These are phyloP conservation scores for Sebastiscus albofasciatus DNA, from an alignment of 2,797 vertebrate genomes.

Conservation along the genomic window DNA sequence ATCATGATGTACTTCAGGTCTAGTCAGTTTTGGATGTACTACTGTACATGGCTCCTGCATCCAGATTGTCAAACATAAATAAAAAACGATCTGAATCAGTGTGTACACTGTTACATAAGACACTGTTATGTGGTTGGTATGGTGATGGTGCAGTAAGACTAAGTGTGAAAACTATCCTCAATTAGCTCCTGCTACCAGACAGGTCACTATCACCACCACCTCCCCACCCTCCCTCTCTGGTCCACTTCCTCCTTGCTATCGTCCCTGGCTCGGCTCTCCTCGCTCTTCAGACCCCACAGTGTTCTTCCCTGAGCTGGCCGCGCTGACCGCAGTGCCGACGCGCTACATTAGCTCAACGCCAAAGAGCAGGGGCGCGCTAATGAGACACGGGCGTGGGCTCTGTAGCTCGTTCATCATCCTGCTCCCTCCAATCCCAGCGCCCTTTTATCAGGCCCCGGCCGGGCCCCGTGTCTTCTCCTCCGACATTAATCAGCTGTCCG, in stretches of 20 bases:
- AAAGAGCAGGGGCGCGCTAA: slow-evolving; percentile 64
- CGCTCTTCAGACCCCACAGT: neutral
- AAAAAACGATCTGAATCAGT: neutral
- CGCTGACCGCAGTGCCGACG: slow-evolving; percentile 22
- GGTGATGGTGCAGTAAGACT: neutral
- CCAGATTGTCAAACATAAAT: neutral
- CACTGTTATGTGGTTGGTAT: neutral
- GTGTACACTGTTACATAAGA: neutral
- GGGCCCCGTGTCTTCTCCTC: slow-evolving; percentile 59
- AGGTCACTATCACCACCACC: neutral
- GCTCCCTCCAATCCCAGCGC: slow-evolving; percentile 61
- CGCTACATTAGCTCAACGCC: slow-evolving; percentile 72
- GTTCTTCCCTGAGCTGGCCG: slow-evolving; percentile 6
- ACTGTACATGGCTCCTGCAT: neutral
- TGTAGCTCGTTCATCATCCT: slow-evolving; percentile 77
- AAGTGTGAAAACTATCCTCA: slow-evolving; percentile 1
- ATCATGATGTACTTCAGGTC: neutral
- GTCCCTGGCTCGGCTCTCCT: neutral
- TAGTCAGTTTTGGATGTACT: neutral
- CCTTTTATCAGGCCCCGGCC: slow-evolving; percentile 67
- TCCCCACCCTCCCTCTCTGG: neutral
- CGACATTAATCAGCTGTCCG: slow-evolving; percentile 77
- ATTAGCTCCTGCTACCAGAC: slow-evolving; percentile 18
- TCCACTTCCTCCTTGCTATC: slow-evolving; percentile 2
- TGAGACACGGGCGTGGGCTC: slow-evolving; percentile 67